Conservation (phyloP, 2,113 vertebrate genomes). For the Oxyruncus cristatus region DNA sequence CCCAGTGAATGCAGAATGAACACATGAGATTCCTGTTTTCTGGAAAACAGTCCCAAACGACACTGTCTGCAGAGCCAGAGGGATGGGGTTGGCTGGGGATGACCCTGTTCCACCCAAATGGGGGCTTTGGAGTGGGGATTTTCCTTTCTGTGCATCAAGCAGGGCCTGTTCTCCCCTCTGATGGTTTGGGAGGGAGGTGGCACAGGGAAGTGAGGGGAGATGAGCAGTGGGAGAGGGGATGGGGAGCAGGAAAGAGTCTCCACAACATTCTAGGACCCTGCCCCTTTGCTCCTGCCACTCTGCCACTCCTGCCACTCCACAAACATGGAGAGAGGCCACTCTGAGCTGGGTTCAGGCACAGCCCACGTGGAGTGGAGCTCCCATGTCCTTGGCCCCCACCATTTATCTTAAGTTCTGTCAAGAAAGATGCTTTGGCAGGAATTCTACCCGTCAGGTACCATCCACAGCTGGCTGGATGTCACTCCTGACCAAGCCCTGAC, state of each 20-base stretch:
- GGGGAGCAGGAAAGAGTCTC: neutral
- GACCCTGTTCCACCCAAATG: neutral
- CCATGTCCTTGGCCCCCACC: neutral
- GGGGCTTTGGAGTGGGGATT: fast-evolving
- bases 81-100: neutral
- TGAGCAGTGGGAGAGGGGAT: neutral
- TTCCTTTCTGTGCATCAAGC: too few species aligned
- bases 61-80: fast-evolving
- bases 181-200: neutral
- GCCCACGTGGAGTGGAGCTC: fast-evolving
- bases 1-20: neutral
- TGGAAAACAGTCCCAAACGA: neutral
- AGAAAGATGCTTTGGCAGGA: constrained; percentile 24
- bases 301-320: too few species aligned
- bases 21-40: neutral
- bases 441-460: constrained; percentile 17
- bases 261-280: neutral
- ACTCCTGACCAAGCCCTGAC: constrained; percentile 1
- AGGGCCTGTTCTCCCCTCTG: neutral
- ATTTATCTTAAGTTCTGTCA: constrained; percentile 17
- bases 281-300: neutral
- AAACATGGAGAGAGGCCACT: neutral
- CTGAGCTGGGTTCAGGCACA: fast-evolving
- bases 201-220: fast-evolving
- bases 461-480: neutral